Percentiles rank a stretch among this genome's conserved stretches.
Evolutionary conservation across 2,888 invertebrate genomes (phyloP).

Genomic region (Hirtodrosophila trivittata): DNA sequence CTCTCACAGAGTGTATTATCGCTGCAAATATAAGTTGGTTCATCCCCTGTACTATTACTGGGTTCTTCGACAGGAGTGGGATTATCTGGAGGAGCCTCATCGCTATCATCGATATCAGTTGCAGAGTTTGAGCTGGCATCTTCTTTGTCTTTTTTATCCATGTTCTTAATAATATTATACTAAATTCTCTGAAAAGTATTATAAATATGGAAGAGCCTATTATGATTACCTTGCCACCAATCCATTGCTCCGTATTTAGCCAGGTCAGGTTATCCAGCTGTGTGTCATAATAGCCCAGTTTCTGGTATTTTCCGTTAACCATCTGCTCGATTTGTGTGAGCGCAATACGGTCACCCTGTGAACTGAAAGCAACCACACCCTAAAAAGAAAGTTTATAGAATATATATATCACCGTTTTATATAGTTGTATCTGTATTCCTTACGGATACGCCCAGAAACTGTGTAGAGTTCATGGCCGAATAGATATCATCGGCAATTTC

Average conservation of each 20-base stretch:
- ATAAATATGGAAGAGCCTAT: conserved; percentile 9
- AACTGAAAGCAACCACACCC: conserved; percentile 99
- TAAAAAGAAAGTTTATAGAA: conserved; percentile 82
- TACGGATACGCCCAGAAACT: conserved; percentile 98
- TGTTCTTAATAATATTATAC: not conserved
- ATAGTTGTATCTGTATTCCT: conserved; percentile 80
- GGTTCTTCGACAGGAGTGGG: no score
- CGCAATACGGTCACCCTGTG: conserved; percentile 99
- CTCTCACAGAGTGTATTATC: no score
- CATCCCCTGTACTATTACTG: no score
- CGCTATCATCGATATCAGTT: no score
- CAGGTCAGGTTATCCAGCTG: conserved; percentile 97
- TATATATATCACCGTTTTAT: not conserved
- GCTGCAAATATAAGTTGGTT: no score
- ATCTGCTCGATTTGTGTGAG: conserved; percentile 99
- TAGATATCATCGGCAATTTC: conserved; percentile 98
- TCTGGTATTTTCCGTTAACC: conserved; percentile 96
- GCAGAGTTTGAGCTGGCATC: no score
- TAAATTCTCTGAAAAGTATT: not conserved
- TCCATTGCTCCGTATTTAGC: conserved; percentile 96
- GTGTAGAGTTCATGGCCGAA: conserved; percentile 98
- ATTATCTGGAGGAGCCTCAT: no score
- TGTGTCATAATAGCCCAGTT: conserved; percentile 97
- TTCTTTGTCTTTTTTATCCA: not conserved
- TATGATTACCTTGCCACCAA: conserved; percentile 86